Base-by-base conservation (phyloP, 92 coral and sea anemone species). In the Micromussa lordhowensis region DNA sequence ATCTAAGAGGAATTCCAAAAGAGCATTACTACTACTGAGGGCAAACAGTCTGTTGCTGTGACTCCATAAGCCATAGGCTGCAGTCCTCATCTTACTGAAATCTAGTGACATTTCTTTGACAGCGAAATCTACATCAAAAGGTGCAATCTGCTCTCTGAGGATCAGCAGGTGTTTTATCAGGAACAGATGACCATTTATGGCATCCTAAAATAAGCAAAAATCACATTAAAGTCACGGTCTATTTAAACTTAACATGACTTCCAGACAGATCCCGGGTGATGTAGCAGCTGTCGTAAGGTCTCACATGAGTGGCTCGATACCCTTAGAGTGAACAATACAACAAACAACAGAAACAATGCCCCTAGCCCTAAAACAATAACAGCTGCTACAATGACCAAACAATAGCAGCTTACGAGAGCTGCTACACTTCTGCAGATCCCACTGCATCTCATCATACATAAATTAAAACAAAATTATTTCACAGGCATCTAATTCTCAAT, bases 81-180 rank as follows among this genome's bases (percentile, higher is more conserved):
- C 99, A 0, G 98, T 82, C 83, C 77, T 94, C 96, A 98, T 98
- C 77, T 98, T 98, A 77, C 99, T 98, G 91, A 98, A 98, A 88
- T 98, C 99, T 55, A 98, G 94, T 19, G 98, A 94, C 88, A 98
- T 94, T 86, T 98, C 99, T 68, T 96, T 96, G 74, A 98, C 98
- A 21, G 98, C 97, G 75, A 98, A 98, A 85, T 98, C 99, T 30
- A 98, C 99, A 77, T 98, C 98, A 91, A 98, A 98, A 26, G 99
- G 98, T 38, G 99, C 99, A 48, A 98, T 98, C 93, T 98, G 99
- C 90, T 98, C 99, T 78, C 99, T 90, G 70, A 98, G 94, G 75
- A 98, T 98, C 89, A 98, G 92, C 5, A 98, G 89, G 81, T 98
- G 99, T 73, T 98, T 98, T 85, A 98, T 98, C 29, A 98, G 82